Evolutionary conservation across 2,797 vertebrate species (phyloP), one percentile per base, ranked within the genome.

Genomic region (Amblyraja radiata): DNA sequence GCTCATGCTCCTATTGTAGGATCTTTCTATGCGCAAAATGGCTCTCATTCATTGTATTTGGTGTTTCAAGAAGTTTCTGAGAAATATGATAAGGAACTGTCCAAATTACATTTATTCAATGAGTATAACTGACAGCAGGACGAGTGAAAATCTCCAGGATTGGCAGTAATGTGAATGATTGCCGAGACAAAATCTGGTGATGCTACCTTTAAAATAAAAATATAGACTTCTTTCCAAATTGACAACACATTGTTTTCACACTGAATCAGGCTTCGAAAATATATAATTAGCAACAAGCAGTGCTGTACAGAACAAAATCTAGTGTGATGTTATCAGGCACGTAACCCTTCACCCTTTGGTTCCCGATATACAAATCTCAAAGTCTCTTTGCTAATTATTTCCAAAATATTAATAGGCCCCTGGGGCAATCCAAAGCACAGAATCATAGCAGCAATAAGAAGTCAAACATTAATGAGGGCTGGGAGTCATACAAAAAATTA

Each of bases 391-490:
- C 61, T 68, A 88, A 88, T 88, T 88, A 88, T 88, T 88, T 88
- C 84, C 61, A 88, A 65, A 88, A 68, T 88, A 88, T 68, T 88
- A 88, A 88, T 88, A 63, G 61, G 61, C 84, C 61, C 84, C n/a
- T 36, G 84, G n/a, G 65, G 84, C n/a, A 88, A 65, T 68, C 14
- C 14, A 8, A 68, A 4, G 84, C 61, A 36, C 63, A 8, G n/a
- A 88, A 63, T 65, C 61, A 65, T 32, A 73, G 65, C 58, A 65
- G 58, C 28, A 65, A 32, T n/a, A 16, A 65, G 5, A n/a, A 88
- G 28, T 68, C 84, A 88, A 68, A 88, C 84, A 68, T 88, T 88
- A 36, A 88, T 68, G 84, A 88, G 84, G 84, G n/a, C 61, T 88
- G 84, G 61, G n/a, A 88, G 28, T 63, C 16, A 65, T 9, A 36